phyloP scores from a whole-genome alignment of 2,888 invertebrate genomes.

The Listrodromus nycthemerus region DNA sequence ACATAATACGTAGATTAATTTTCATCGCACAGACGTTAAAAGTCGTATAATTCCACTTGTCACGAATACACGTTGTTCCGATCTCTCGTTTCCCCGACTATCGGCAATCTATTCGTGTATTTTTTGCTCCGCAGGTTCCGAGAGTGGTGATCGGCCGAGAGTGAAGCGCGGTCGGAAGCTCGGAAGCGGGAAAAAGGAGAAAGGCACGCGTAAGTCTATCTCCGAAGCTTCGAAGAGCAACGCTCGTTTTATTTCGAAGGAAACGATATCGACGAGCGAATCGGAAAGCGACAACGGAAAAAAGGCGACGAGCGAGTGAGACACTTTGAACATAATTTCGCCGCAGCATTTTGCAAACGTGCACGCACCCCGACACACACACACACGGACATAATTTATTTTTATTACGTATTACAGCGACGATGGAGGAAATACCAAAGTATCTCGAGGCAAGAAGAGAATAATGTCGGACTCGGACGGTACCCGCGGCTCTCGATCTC shows the following conservation, averaged over 20 bases:
- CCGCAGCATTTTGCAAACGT: not conserved
- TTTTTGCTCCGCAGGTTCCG: constrained; percentile 86
- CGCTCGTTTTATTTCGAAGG: constrained; percentile 95
- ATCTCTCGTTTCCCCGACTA: no score
- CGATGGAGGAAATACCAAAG: constrained; percentile 84
- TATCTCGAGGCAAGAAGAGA: constrained; percentile 85
- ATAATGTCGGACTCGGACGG: constrained; percentile 88
- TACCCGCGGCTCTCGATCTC: constrained; percentile 83
- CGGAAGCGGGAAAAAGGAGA: constrained; percentile 80
- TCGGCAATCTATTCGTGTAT: constrained; percentile 13
- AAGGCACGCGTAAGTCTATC: constrained; percentile 81
- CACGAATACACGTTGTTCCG: no score
- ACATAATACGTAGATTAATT: no score
- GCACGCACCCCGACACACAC: no score
- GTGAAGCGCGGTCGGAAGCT: constrained; percentile 87
- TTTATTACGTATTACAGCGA: constrained; percentile 70
- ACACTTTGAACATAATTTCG: constrained; percentile 75
- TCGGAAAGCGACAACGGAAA: constrained; percentile 88
- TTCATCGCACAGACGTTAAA: no score
- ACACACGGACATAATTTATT: not conserved
- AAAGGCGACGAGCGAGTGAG: constrained; percentile 87
- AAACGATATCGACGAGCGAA: constrained; percentile 96
- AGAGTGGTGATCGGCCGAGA: constrained; percentile 89
- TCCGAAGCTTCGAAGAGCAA: constrained; percentile 93
- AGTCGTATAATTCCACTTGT: not conserved